Evolutionary conservation across 2,888 invertebrate species (phyloP).

Genomic region (Phoronis australis): DNA sequence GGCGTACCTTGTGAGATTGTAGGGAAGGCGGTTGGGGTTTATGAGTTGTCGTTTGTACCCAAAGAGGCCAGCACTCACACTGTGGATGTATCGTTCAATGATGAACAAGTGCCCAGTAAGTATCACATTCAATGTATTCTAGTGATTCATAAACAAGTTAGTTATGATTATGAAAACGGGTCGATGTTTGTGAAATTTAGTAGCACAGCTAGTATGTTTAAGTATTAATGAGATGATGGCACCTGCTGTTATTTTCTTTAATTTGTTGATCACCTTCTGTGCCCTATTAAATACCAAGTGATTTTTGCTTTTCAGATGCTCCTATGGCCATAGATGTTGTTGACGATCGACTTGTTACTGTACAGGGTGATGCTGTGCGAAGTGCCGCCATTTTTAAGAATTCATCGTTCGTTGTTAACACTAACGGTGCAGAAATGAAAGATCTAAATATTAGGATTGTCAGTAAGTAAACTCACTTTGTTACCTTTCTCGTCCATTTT

Average conservation of each 20-base stretch:
- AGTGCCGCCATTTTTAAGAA: conserved; percentile 53
- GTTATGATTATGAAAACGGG: too few relatives aligned
- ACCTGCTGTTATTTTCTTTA: too few relatives aligned
- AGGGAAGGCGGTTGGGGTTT: conserved; percentile 59
- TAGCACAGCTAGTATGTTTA: too few relatives aligned
- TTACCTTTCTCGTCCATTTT: background rate
- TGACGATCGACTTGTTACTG: conserved; percentile 27
- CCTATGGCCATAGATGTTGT: conserved; percentile 29
- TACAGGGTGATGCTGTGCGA: conserved; percentile 52
- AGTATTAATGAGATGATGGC: too few relatives aligned
- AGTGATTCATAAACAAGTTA: too few relatives aligned
- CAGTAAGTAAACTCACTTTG: conserved; percentile 47
- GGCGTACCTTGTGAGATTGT: conserved; percentile 15
- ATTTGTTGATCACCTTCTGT: too few relatives aligned
- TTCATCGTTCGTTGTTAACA: conserved; percentile 55
- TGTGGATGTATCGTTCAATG: conserved; percentile 67
- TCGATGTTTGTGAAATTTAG: too few relatives aligned
- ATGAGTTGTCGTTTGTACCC: conserved; percentile 81
- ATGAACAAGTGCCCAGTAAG: conserved; percentile 51
- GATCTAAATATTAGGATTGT: conserved; percentile 56
- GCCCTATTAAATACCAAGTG: too few relatives aligned
- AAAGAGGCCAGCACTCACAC: conserved; percentile 82
- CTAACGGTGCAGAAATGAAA: conserved; percentile 53
- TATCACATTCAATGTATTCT: too few relatives aligned
- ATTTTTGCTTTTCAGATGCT: conserved; percentile 19